Base-by-base conservation (phyloP, 2,113 vertebrate species). In the Bostrychus sinensis region DNA sequence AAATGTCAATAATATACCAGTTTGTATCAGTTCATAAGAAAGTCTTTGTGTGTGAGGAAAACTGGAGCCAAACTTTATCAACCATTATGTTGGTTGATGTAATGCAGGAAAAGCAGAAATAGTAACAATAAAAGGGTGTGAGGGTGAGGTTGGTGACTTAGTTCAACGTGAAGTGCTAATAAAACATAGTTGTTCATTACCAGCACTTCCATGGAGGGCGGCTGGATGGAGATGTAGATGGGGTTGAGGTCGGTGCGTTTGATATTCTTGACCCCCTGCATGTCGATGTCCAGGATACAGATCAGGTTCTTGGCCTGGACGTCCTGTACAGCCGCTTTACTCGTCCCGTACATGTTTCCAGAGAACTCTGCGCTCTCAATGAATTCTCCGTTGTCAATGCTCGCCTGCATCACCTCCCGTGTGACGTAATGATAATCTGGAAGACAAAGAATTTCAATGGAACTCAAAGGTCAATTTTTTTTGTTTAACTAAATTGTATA, bases 391-490 rank as follows among this genome's bases (percentile, higher is more conserved):
- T 91, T 90, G 5, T 91, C 84, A 0, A 99, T 94, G 12, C 87
- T 90, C 0, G 77, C 79, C 89, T 94, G 92, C 97, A 98, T 99
- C 48, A 59, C 90, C 70, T 96, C 94, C 66, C 94, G 89, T 46
- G 91, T 94, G 42, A 98, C 96, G 59, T 94, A 98, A 78, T 98
- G 94, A 73, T 99, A 99, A 91, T 99, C 97, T 98, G 83, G 14
- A 75, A 55, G 0, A 6, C n/a, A 0, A 0, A 5, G 51, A 26
- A 28, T 8, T 19, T 19, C 37, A 38, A 14, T 10, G 37, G 9
- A 11, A 38, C 4, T 38, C 9, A 26, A 43, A 54, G 30, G n/a
- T n/a, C n/a, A n/a, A n/a, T n/a, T n/a, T n/a, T n/a, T n/a, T n/a
- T n/a, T n/a, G n/a, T n/a, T n/a, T n/a, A n/a, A n/a, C n/a, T n/a